Base-by-base conservation (phyloP, 2,113 vertebrate genomes). In the Paracanthobrama guichenoti region DNA sequence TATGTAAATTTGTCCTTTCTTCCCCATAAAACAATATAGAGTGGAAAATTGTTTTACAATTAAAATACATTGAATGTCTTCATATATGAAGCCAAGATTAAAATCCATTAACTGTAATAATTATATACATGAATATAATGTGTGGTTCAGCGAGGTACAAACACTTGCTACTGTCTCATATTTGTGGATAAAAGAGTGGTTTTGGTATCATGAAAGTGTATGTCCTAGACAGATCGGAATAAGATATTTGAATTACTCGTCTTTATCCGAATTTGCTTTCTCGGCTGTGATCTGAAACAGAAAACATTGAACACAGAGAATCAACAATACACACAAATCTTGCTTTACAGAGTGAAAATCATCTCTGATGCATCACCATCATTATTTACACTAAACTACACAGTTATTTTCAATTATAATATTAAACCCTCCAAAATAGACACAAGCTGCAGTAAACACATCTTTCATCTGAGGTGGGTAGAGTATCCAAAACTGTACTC, bases 241-340 rank as follows among this genome's bases (percentile, higher is more conserved):
- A 87, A 31, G 67, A 94, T 74, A 86, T 82, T 53, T 0, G 91
- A 2, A 77, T 91, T 94, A 86, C 89, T 93, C 86, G 87, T 92
- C 90, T 77, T 94, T 89, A 95, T 91, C 62, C 93, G 87, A 76
- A 94, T 92, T 84, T 79, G 66, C 48, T 64, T 60, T 74, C 12
- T 62, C 5, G 83, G 13, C 16, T 20, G 3, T 62, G 22, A 89
- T 22, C 91, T 92, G 88, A 75, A 46, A 90, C 20, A 60, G 20
- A 84, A n/a, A 85, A 83, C 7, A 69, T 60, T 46, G 2, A 31
- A 42, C 64, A 72, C 8, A 24, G 4, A 24, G 39, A 71, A 44
- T 71, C 42, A 72, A 46, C 69, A 24, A 46, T 8, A 66, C 12
- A 46, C 11, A 72, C 22, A 14, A 3, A n/a, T 46, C 22, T 10